A percentile compares a stretch with the other conserved stretches of the same genome.
Evolutionary conservation across 2,888 invertebrate species (phyloP).

Genomic region (Stenotaenia linearis): DNA sequence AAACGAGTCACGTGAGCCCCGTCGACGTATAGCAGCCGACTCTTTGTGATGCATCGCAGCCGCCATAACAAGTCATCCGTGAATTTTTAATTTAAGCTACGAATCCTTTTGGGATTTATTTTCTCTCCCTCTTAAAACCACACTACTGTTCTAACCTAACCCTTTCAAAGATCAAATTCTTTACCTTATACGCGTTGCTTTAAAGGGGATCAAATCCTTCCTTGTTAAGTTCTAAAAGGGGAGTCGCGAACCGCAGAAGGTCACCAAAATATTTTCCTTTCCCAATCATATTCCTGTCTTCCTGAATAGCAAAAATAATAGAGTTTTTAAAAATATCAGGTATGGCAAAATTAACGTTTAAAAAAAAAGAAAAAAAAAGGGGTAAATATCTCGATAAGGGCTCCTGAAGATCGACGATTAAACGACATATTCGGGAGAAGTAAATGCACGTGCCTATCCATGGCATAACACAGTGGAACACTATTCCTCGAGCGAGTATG

Average conservation of each 20-base stretch:
- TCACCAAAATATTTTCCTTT: background rate
- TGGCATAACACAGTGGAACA: background rate
- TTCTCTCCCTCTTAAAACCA: background rate
- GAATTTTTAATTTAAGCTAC: background rate
- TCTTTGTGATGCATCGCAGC: background rate
- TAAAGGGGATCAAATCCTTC: conserved; percentile 13
- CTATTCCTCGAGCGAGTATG: conserved; percentile 24
- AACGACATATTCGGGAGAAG: background rate
- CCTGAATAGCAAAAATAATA: background rate
- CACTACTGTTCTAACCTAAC: background rate
- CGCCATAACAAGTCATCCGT: conserved; percentile 1
- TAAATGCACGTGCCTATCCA: conserved; percentile 21
- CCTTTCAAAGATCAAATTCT: conserved; percentile 15
- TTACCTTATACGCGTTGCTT: conserved; percentile 2
- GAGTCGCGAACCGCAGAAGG: conserved; percentile 2
- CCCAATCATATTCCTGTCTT: background rate
- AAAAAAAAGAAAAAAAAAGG: background rate
- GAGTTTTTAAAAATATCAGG: background rate
- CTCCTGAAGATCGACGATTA: background rate
- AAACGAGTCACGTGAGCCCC: background rate
- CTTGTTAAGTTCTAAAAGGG: background rate
- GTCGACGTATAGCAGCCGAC: background rate
- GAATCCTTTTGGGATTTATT: background rate
- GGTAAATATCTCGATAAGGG: background rate
- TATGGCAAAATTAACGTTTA: background rate